Evolutionary conservation across 2,797 vertebrate genomes (phyloP), one percentile per base, ranked within the genome.

Genomic region (Myotis pilosus): DNA sequence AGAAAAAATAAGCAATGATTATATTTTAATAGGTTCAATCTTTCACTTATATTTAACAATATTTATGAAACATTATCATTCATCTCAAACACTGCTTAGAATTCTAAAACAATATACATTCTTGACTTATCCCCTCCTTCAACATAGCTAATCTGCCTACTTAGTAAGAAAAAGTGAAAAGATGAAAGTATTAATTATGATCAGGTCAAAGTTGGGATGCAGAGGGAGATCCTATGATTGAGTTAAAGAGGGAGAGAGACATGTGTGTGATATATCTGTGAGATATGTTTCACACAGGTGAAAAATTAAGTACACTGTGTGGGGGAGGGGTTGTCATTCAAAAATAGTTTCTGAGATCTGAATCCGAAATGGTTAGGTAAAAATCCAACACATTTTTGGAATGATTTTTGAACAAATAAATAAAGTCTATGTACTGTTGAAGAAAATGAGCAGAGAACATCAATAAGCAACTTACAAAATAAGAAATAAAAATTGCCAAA

Each of bases 401-500:
- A 96, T 30, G 6, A 4, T 82, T 94, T 95, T 90, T 47, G 80
- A n/a, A 95, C 25, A 81, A 76, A 79, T 69, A 74, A 90, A 68
- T 75, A 89, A 92, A 47, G 44, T 68, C 47, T 79, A 88, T 83
- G 72, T 62, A 66, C 36, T 71, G 53, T 8, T 87, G 38, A 95
- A 95, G 66, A 55, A 95, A 91, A 89, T 85, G 17, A 90, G 30
- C 8, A 92, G 25, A 94, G 22, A 72, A 41, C 38, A 87, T 89
- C 53, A 87, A 87, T 60, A 94, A 93, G 33, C 28, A 87, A 96
- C 53, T 87, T 38, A 55, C 28, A 91, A 91, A 92, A 74, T 33
- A 84, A 95, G 36, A 92, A 85, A 62, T 72, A 82, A 94, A 91
- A 86, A 86, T 17, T 83, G 30, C n/a, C 62, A 88, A 19, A 38